Evolutionary conservation across 2,797 vertebrate genomes (phyloP).

Genomic region (Chromobotia macracanthus): DNA sequence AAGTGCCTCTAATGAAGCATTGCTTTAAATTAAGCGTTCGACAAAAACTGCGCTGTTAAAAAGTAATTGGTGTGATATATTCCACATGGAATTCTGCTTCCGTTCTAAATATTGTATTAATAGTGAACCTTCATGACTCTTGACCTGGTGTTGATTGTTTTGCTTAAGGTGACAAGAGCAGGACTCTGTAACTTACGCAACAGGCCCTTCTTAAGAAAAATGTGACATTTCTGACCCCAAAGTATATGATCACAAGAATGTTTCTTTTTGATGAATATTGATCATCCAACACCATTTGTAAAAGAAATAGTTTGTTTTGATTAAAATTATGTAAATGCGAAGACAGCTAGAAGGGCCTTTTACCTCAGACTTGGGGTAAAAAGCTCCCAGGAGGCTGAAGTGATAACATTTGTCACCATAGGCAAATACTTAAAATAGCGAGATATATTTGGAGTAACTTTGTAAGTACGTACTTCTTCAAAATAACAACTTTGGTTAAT

Average conservation of each 20-base stretch:
- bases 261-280: background rate
- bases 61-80: constrained; percentile 50
- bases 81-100: constrained; percentile 33
- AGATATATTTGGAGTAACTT: constrained; percentile 1
- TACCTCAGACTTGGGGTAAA: background rate
- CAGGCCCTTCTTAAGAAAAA: background rate
- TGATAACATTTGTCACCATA: background rate
- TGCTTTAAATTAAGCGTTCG: constrained; percentile 43
- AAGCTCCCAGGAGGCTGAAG: background rate
- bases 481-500: background rate
- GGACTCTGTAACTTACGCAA: background rate
- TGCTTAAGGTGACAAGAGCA: background rate
- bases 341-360: background rate
- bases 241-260: background rate
- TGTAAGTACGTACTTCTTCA: background rate
- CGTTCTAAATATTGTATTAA: constrained; percentile 9
- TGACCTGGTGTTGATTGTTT: constrained; percentile 27
- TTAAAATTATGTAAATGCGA: background rate
- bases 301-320: background rate
- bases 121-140: constrained; percentile 15
- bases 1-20: constrained; percentile 42
- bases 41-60: constrained; percentile 49
- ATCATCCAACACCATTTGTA: background rate
- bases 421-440: background rate
- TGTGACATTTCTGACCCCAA: background rate